Conservation (phyloP, 2,888 invertebrate genomes). For the Linnaemya vulpina region DNA sequence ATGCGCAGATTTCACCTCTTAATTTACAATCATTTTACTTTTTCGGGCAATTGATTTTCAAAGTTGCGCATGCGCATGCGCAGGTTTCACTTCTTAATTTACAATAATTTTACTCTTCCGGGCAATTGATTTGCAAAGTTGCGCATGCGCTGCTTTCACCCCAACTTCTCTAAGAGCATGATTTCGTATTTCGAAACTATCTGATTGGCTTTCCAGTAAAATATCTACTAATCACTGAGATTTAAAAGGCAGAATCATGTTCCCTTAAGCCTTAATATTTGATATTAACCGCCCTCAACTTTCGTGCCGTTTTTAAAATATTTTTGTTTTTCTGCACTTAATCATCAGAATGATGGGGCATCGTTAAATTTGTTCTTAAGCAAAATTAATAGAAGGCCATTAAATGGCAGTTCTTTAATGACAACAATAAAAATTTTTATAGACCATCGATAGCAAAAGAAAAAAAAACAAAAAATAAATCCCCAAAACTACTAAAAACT, state of each 20-base stretch:
- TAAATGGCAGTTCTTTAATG: constrained; percentile 54
- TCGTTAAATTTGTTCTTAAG: constrained; percentile 16
- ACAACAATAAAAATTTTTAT: constrained; percentile 66
- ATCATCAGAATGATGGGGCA: neutral
- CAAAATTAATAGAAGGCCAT: constrained; percentile 15
- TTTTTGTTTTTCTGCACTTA: constrained; percentile 9
- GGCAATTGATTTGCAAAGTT: too few species aligned
- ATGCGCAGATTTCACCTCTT: too few species aligned
- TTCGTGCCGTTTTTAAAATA: constrained; percentile 9
- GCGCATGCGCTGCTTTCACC: too few species aligned
- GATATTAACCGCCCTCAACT: constrained; percentile 42
- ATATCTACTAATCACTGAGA: too few species aligned
- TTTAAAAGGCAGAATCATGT: neutral
- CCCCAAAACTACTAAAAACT: constrained; percentile 4
- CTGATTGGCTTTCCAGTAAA: too few species aligned
- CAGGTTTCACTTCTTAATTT: too few species aligned
- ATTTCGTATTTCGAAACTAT: too few species aligned
- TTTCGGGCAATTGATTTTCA: too few species aligned
- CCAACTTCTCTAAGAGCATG: too few species aligned
- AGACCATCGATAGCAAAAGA: constrained; percentile 33
- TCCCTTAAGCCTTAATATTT: constrained; percentile 19
- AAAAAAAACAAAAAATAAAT: constrained; percentile 1
- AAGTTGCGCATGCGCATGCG: too few species aligned
- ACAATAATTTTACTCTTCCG: too few species aligned
- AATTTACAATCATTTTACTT: too few species aligned